Evolutionary conservation across 2,888 invertebrate genomes (phyloP).

Genomic region (Epistrophella euchroma): DNA sequence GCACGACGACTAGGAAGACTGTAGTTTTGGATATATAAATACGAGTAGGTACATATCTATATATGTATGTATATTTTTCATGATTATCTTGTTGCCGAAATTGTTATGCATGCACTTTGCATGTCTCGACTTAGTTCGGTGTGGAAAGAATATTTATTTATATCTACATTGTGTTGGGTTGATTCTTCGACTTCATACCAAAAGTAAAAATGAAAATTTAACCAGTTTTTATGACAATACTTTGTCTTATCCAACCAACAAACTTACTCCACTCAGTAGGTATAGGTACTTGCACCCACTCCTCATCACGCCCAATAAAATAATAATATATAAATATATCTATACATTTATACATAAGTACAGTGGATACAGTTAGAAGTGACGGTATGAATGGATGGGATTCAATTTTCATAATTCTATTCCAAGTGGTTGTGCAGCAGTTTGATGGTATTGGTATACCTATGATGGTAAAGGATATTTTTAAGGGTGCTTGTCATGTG

Average conservation of each 20-base stretch:
- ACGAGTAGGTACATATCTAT: background rate
- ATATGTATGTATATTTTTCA: conserved; percentile 33
- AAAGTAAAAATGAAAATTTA: conserved; percentile 34
- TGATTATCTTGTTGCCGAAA: conserved; percentile 73
- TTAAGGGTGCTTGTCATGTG: background rate
- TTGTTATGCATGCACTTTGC: conserved; percentile 74
- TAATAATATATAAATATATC: background rate
- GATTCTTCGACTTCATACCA: background rate
- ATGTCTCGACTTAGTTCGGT: conserved; percentile 70
- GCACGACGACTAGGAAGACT: conserved; percentile 29
- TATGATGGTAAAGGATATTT: conserved; percentile 3
- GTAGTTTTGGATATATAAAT: background rate
- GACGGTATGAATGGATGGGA: conserved; percentile 35
- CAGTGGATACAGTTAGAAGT: conserved; percentile 19
- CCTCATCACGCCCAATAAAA: background rate
- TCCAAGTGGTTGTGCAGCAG: conserved; percentile 59
- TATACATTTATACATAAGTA: background rate
- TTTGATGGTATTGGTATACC: background rate
- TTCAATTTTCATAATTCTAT: conserved; percentile 72
- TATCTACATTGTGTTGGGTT: background rate
- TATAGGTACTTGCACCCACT: background rate
- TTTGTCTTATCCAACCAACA: conserved; percentile 38
- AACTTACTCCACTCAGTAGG: background rate
- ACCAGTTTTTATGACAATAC: conserved; percentile 41
- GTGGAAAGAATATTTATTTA: conserved; percentile 40